Evolutionary conservation across 2,888 invertebrate genomes (phyloP), one percentile per base, ranked within the genome.

Genomic region (Matsumyia berberina): DNA sequence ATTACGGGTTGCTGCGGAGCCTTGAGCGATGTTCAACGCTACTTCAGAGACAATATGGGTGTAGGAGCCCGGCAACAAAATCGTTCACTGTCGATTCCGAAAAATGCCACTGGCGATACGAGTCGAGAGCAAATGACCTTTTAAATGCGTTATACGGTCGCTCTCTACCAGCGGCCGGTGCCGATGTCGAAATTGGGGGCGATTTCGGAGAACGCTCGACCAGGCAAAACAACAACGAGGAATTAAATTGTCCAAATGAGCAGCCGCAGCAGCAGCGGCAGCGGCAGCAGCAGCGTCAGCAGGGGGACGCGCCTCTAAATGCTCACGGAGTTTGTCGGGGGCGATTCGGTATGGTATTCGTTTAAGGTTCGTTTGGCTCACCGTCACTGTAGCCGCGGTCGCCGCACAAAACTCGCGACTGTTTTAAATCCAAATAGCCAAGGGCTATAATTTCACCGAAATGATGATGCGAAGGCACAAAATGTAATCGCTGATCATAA

Each of bases 41-140:
- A 86, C 86, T 86, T 86, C 86, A 86, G 86, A 86, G 86, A 86
- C 86, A 86, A 81, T 86, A 86, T 86, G 80, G 86, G 86, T 86
- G 86, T 81, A 86, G 74, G 81, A 81, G 79, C 86, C 66, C 76
- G 55, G 86, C 81, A 76, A 81, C 81, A 72, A 86, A 81, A 76
- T 72, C 72, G 86, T 77, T 86, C 81, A 72, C 81, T 81, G 86
- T 76, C 86, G 81, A 86, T 81, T 81, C 81, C 76, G 72, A 86
- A 86, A 86, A 86, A 81, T 86, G 86, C 86, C 86, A 86, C 86
- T 81, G 86, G 86, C 86, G 72, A 81, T 86, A 67, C 69, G 42
- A 86, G 80, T 77, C 72, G 62, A 86, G 86, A 83, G 83, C 81
- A 86, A 86, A 86, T 86, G 86, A 86, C 86, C 86, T 86, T 86